Conservation (phyloP, 30 jellyfish, hydroid and myxozoan genomes). For the Cassiopea xamachana region DNA sequence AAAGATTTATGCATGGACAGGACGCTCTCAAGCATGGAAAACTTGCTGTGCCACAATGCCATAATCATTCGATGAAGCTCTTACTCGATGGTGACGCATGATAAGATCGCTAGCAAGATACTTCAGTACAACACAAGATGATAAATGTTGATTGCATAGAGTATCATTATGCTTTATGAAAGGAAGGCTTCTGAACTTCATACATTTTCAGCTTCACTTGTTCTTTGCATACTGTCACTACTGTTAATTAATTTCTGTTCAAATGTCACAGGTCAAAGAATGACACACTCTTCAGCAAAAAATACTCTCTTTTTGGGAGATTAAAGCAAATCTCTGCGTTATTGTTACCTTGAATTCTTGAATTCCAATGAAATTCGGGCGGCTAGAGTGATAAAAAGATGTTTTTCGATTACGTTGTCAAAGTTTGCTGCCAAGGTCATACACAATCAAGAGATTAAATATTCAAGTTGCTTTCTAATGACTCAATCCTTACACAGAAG, state of each 20-base stretch:
- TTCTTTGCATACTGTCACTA: background rate
- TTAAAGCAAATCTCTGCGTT: background rate
- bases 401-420: background rate
- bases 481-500: background rate
- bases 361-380: conserved; percentile 73
- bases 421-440: background rate
- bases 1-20: too few relatives aligned
- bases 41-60: too few relatives aligned
- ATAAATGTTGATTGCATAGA: too few relatives aligned
- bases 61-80: too few relatives aligned
- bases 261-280: background rate
- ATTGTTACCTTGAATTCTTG: conserved; percentile 63
- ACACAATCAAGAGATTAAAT: background rate
- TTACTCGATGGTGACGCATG: too few relatives aligned
- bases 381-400: conserved; percentile 25
- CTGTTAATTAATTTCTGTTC: background rate
- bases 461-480: background rate
- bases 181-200: too few relatives aligned
- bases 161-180: too few relatives aligned
- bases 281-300: background rate
- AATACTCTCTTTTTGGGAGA: background rate
- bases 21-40: too few relatives aligned
- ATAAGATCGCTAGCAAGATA: too few relatives aligned
- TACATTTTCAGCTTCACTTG: background rate
- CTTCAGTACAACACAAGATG: too few relatives aligned